Evolutionary conservation across 2,888 invertebrate species (phyloP), one percentile per base, ranked within the genome.

Genomic region (Brachylomia viminalis): DNA sequence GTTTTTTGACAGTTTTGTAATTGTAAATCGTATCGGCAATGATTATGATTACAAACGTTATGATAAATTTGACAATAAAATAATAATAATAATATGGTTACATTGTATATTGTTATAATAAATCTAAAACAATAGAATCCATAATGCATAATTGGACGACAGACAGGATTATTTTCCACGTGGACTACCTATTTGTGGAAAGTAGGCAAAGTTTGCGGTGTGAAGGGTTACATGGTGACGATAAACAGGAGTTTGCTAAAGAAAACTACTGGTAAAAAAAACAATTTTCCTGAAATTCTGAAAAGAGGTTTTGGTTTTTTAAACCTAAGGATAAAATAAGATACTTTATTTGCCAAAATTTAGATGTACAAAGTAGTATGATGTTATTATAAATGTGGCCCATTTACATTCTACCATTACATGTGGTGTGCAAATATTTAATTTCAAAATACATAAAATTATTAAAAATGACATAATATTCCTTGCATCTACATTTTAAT

Each of bases 101-200:
- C 38, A 75, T 47, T 23, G 7, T 3, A 10, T 74, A 38, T 8
- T 42, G 20, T 47, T 33, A 17, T n/a, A 38, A 47, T 27, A 54
- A 62, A 64, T 47, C 6, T 23, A 54, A 54, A 54, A 62, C 64
- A 75, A 75, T 62, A 33, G 23, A 62, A 62, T 47, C 38, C 2
- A 15, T 11, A 20, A 30, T 47, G 13, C 4, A n/a, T n/a, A 20
- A 47, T 30, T 75, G 27, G 17, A 2, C 15, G 10, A 38, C 10
- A 49, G 45, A 47, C 6, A 47, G 17, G 6, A 56, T 27, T 27
- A 47, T 64, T 38, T 15, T 11, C 38, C 56, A 65, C 38, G 27
- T 56, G 23, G 2, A 75, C 8, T 62, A 1, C 8, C 0, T 45
- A 27, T 42, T 64, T n/a, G n/a, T 33, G 7, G 13, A 45, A n/a